Base-by-base conservation (phyloP, 35 echinoderm and acorn worm genomes). In the Apostichopus parvimensis region DNA sequence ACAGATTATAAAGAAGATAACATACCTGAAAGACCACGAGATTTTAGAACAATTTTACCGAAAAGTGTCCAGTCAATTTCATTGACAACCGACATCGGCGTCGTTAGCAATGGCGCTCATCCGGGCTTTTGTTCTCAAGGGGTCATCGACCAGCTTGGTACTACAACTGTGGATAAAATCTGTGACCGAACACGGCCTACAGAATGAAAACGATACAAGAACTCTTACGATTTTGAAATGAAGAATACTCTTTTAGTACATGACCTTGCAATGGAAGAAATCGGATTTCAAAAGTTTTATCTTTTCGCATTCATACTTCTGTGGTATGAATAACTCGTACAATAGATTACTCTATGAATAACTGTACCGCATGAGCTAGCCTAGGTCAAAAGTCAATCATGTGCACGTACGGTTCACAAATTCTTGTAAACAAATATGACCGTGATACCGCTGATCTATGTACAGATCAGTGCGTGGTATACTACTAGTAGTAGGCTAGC, bases 81-180 rank as follows among this genome's bases (percentile, higher is more conserved):
- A 84, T 84, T 84, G 81, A 84, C 81, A 84, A 84, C 81, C 54
- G 81, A 84, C 54, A 58, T 84, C 81, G 22, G 81, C 81, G 81
- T 84, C 81, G 81, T 84, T 84, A 84, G 81, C 81, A 84, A 84
- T 84, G 81, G 81, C 81, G 81, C 81, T 84, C 81, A 84, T 84
- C 81, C 81, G 81, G 81, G 81, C 11, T 57, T 14, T 83, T 54
- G 80, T 11, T 58, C 71, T 18, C 58, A 11, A 61, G 7, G 12
- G 58, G 58, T 61, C 58, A 61, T 61, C 12, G 58, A 61, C 58
- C 58, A 45, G 34, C 34, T 45, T 45, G 34, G 34, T 45, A 45
- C 34, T 45, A 45, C 26, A 28, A 28, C 34, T 45, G 34, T 45
- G 34, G 58, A 61, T 12, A 61, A 61, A 12, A 61, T 12, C 58